Conservation (phyloP, 2,113 vertebrate species). For the Diglossa brunneiventris region DNA sequence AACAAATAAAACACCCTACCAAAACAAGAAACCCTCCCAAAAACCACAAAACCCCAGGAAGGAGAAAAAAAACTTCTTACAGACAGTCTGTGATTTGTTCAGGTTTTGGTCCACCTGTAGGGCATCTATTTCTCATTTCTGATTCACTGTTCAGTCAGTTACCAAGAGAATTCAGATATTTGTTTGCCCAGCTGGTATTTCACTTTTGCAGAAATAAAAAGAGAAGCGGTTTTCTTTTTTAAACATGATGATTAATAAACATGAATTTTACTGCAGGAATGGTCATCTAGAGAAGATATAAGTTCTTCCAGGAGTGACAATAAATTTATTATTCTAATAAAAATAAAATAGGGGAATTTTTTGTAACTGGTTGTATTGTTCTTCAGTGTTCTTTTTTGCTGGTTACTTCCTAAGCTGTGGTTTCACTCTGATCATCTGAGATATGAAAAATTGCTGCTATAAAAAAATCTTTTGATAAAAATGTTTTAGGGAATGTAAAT, state of each 20-base stretch:
- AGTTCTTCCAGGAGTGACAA: not conserved
- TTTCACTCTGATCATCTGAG: not conserved
- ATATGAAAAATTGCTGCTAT: not conserved
- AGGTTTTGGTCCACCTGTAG: not conserved
- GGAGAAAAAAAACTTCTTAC: not conserved
- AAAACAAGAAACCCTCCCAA: not conserved
- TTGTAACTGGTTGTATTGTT: not conserved
- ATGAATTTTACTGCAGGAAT: not conserved
- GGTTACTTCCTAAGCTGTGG: not conserved
- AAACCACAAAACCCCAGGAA: rapidly evolving
- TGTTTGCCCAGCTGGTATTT: not conserved
- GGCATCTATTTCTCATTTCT: not conserved
- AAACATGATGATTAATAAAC: not conserved
- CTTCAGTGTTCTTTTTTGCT: not conserved
- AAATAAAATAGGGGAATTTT: not conserved
- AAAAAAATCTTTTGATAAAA: not conserved
- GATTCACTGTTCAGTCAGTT: not conserved
- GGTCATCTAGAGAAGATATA: not conserved
- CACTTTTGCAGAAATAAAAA: not conserved
- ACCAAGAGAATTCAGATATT: not conserved
- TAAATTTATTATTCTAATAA: not conserved
- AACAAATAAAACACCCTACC: too few species aligned
- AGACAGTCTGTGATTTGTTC: not conserved
- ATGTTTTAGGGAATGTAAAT: not conserved
- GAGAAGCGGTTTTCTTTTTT: not conserved